Percentiles rank a stretch among this genome's conserved stretches.
Conservation (phyloP, 2,797 vertebrate genomes). For the Xiphophorus birchmanni region DNA sequence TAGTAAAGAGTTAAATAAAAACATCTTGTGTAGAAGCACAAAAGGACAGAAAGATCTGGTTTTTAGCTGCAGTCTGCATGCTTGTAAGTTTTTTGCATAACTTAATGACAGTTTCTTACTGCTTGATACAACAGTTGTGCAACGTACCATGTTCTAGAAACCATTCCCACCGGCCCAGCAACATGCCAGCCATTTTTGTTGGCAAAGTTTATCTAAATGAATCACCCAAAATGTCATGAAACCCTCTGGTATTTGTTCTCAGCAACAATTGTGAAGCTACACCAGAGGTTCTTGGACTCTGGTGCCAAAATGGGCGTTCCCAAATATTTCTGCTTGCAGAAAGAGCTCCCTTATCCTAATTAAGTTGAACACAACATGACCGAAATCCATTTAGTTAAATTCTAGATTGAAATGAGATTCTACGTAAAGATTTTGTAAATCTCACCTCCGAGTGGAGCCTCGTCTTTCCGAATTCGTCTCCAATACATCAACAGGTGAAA, state of each 20-base stretch:
- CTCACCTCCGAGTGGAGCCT: conserved; percentile 54
- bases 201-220: neutral
- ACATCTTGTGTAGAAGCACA: neutral
- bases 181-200: conserved; percentile 1
- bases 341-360: neutral
- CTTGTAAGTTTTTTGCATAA: neutral
- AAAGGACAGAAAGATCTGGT: neutral
- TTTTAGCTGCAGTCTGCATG: neutral
- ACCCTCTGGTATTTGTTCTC: neutral
- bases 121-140: neutral
- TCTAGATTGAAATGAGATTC: neutral
- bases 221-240: neutral
- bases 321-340: neutral
- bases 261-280: conserved; percentile 9
- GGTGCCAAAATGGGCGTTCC: neutral
- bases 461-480: conserved; percentile 16
- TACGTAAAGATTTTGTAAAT: neutral
- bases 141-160: conserved; percentile 10
- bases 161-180: conserved; percentile 34
- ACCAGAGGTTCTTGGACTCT: neutral
- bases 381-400: neutral
- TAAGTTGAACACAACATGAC: neutral
- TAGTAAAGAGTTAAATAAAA: neutral
- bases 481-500: conserved; percentile 43
- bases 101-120: neutral